A percentile compares a stretch with the other conserved stretches of the same genome.
Conservation (phyloP, 1,140 invertebrate species). For the Scaptomyza pallida region DNA sequence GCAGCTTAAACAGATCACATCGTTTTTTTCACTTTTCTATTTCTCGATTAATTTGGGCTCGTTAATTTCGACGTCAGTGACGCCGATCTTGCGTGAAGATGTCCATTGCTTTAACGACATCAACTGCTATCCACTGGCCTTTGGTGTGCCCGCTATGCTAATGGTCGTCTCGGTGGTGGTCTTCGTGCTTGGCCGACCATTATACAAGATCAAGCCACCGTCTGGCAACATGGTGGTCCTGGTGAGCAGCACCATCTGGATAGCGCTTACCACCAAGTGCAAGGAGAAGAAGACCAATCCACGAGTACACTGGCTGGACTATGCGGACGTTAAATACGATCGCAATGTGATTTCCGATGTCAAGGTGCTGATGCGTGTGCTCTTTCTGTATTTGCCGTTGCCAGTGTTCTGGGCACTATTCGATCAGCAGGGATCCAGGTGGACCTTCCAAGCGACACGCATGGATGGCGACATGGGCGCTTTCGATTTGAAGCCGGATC, state of each 20-base stretch:
- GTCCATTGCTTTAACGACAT: conserved; percentile 92
- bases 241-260: conserved; percentile 91
- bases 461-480: too few species aligned
- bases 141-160: conserved; percentile 94
- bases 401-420: too few species aligned
- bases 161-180: conserved; percentile 93
- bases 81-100: too few species aligned
- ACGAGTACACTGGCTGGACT: conserved; percentile 91
- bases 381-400: too few species aligned
- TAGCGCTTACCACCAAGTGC: conserved; percentile 88
- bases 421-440: too few species aligned
- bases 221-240: conserved; percentile 92
- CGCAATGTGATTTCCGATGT: conserved; percentile 86
- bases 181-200: conserved; percentile 90
- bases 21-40: too few species aligned
- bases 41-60: conserved; percentile 96
- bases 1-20: too few species aligned
- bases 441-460: too few species aligned
- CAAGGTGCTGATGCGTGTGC: too few species aligned
- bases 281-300: conserved; percentile 85
- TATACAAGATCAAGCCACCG: conserved; percentile 92
- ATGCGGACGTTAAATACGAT: conserved; percentile 90
- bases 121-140: conserved; percentile 95
- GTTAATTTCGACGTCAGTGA: too few species aligned
- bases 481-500: too few species aligned